These are phyloP conservation scores for Malacoctenus gilli DNA, from an alignment of 2,797 vertebrate genomes.

Conservation along the genomic window DNA sequence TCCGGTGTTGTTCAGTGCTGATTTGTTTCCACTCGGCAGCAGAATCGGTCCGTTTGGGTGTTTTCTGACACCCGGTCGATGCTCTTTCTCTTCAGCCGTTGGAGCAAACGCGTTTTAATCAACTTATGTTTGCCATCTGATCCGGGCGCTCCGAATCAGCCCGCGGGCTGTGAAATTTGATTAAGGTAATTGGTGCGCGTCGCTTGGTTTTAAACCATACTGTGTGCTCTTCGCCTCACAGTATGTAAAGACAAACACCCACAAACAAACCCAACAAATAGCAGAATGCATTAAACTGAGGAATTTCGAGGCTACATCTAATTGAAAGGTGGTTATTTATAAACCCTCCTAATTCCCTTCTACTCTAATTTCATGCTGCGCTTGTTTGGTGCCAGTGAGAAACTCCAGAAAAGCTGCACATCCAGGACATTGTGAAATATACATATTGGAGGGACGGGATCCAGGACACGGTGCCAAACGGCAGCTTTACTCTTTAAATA, in stretches of 20 bases:
- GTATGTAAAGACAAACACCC: constrained; percentile 33
- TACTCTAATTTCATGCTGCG: constrained; percentile 7
- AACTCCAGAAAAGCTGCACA: neutral
- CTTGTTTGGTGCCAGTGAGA: constrained; percentile 20
- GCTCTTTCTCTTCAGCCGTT: constrained; percentile 42
- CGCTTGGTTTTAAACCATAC: constrained; percentile 58
- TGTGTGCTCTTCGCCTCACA: constrained; percentile 38
- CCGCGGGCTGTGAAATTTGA: constrained; percentile 70
- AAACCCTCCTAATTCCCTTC: constrained; percentile 25
- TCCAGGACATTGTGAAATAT: constrained; percentile 12
- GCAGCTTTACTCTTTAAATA: neutral
- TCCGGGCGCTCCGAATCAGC: constrained; percentile 62
- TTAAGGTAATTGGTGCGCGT: constrained; percentile 72
- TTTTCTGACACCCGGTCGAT: constrained; percentile 35
- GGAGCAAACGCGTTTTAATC: constrained; percentile 71
- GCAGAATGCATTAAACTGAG: neutral
- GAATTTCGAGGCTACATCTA: constrained; percentile 6
- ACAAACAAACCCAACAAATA: constrained; percentile 20
- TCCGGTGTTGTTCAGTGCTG: too few relatives aligned
- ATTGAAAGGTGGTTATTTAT: constrained; percentile 46
- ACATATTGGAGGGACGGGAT: neutral
- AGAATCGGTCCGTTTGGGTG: too few relatives aligned
- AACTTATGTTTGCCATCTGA: constrained; percentile 76
- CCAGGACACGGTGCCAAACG: constrained; percentile 1
- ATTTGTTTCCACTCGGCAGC: too few relatives aligned